Percentiles rank a stretch among this genome's conserved stretches.
Conservation (phyloP, 2,797 vertebrate genomes). For the Micropoecilia bifurca region DNA sequence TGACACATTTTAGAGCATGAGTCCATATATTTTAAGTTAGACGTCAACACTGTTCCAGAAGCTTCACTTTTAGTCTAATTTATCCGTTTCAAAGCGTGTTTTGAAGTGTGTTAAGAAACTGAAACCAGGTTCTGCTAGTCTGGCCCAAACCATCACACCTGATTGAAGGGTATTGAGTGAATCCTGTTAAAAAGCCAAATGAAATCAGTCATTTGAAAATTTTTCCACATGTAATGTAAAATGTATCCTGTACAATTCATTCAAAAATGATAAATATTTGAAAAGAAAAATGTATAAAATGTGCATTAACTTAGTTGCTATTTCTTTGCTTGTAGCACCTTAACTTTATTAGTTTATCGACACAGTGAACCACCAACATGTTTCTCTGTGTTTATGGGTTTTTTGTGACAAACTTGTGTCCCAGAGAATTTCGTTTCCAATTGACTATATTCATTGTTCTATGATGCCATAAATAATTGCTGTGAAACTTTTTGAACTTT, state of each 20-base stretch:
- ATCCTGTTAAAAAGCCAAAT: too few relatives aligned
- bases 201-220: neutral
- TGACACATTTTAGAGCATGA: too few relatives aligned
- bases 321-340: too few relatives aligned
- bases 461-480: neutral
- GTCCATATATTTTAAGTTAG: too few relatives aligned
- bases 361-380: neutral
- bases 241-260: neutral
- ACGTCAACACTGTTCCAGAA: neutral
- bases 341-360: too few relatives aligned
- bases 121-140: neutral
- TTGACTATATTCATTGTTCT: neutral
- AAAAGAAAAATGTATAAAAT: too few relatives aligned
- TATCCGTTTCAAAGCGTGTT: too few relatives aligned
- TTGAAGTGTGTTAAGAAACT: neutral
- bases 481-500: neutral
- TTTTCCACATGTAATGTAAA: neutral
- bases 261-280: neutral
- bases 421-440: neutral
- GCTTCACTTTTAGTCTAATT: neutral
- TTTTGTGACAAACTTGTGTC: neutral
- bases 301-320: too few relatives aligned
- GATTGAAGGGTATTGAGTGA: neutral
- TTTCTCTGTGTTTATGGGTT: neutral
- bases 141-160: neutral